Conservation (phyloP, 2,888 invertebrate species). For the Archips xylosteana region DNA sequence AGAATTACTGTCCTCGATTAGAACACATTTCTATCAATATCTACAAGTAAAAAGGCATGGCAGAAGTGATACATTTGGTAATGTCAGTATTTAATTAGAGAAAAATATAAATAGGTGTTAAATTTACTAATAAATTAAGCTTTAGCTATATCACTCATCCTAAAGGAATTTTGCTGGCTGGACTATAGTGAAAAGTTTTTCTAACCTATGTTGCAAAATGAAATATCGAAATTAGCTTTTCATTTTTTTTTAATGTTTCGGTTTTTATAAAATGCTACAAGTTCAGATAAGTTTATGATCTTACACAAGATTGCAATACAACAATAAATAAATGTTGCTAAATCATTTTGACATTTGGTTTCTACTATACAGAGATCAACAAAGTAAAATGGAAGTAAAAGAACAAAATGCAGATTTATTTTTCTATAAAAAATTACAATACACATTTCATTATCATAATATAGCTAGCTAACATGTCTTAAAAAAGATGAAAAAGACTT, state of each 20-base stretch:
- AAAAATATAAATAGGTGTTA: slow-evolving; percentile 70
- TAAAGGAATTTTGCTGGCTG: slow-evolving; percentile 38
- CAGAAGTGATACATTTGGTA: slow-evolving; percentile 68
- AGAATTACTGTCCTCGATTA: background rate
- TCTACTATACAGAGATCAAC: slow-evolving; percentile 79
- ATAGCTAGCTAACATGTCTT: slow-evolving; percentile 83
- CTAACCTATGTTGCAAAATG: slow-evolving; percentile 59
- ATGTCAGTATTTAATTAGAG: slow-evolving; percentile 69
- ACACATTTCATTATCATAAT: slow-evolving; percentile 82
- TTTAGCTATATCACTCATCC: slow-evolving; percentile 49
- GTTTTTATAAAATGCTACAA: slow-evolving; percentile 45
- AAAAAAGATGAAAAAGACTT: slow-evolving; percentile 85
- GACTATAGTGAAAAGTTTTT: slow-evolving; percentile 60
- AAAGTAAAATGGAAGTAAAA: slow-evolving; percentile 61
- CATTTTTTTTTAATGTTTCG: slow-evolving; percentile 54
- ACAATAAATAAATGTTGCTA: slow-evolving; percentile 63
- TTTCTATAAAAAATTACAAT: slow-evolving; percentile 81
- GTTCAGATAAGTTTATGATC: slow-evolving; percentile 52
- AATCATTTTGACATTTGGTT: slow-evolving; percentile 73
- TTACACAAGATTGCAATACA: slow-evolving; percentile 51
- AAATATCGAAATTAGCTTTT: slow-evolving; percentile 55
- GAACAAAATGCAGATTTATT: slow-evolving; percentile 80
- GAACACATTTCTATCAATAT: slow-evolving; percentile 14
- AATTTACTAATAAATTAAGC: slow-evolving; percentile 74
- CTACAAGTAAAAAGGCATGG: slow-evolving; percentile 55